Conservation (phyloP, 2,113 vertebrate species). For the Buteo buteo region DNA sequence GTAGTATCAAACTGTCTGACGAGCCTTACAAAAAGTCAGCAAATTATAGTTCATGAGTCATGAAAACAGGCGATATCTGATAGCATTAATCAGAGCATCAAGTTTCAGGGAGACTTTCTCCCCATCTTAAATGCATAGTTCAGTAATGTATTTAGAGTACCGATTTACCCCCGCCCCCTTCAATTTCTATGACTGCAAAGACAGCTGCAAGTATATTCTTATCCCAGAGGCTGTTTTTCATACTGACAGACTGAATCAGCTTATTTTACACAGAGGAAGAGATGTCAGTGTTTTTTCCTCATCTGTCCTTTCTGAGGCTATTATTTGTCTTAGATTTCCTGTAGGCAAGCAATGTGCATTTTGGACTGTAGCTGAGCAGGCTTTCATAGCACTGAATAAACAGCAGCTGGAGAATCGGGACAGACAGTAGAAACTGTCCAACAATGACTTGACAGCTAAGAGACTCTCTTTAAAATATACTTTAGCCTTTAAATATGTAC, state of each 20-base stretch:
- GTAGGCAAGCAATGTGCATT: constrained; percentile 35
- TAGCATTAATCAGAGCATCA: background rate
- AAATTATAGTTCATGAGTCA: background rate
- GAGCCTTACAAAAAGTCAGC: background rate
- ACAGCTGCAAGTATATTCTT: constrained; percentile 59
- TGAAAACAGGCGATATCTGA: background rate
- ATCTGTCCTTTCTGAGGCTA: constrained; percentile 35
- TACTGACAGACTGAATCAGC: constrained; percentile 63
- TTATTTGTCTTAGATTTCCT: constrained; percentile 66
- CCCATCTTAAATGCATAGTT: background rate
- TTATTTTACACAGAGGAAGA: constrained; percentile 51
- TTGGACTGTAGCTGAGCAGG: constrained; percentile 5
- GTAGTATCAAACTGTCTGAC: background rate
- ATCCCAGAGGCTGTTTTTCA: constrained; percentile 53
- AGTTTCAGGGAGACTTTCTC: background rate
- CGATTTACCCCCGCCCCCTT: background rate
- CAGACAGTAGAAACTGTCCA: background rate
- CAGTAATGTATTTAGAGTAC: background rate
- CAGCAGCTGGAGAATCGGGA: background rate
- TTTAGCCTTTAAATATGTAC: background rate
- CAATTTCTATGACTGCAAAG: constrained; percentile 16
- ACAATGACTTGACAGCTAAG: background rate
- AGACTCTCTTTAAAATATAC: background rate
- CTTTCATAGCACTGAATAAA: constrained; percentile 20
- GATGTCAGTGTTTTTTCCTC: constrained; percentile 52